Evolutionary conservation across 2,888 invertebrate genomes (phyloP), one percentile per base, ranked within the genome.

Genomic region (Phorcus lineatus): DNA sequence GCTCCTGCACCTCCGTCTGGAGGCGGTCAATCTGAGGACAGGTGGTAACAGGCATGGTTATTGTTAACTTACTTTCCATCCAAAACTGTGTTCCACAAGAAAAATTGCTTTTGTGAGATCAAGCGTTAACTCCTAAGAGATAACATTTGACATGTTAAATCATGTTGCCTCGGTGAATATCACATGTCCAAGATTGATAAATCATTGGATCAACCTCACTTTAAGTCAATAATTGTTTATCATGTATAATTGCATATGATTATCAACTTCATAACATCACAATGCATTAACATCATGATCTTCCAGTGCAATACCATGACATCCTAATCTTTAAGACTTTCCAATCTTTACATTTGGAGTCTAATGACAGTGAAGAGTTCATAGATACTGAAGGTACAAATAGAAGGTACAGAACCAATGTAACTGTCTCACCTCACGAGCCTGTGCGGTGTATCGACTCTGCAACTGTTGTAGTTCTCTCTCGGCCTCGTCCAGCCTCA

Each of bases 1-100:
- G 83, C 82, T 92, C 91, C 82, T 91, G 91, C n/a, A 90, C 80
- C 24, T 85, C 87, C 0, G 88, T 90, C 82, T 90, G 89, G 0
- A 91, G 86, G 7, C 89, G 84, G 79, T 91, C 91, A 83, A 90
- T 85, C 90, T 91, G 81, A 0, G 70, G 81, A 54, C 2, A 31
- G 36, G 36, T 16, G 24, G 22, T 11, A 16, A 78, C 74, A 78
- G 19, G 17, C 16, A 19, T 36, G 22, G 4, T 52, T 1, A 52
- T n/a, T 4, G n/a, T n/a, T 24, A 57, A 24, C 3, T 7, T 6
- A 6, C 3, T 2, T 19, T 6, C 55, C 55, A 6, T 55, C n/a
- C 22, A 55, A 55, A 55, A 55, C 55, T 36, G 36, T 2, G 36
- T 36, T 36, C 2, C 36, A 36, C 2, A 36, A 36, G 36, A 36